phyloP scores from a whole-genome alignment of 2,113 vertebrate species.

The Pterocles burchelli region DNA sequence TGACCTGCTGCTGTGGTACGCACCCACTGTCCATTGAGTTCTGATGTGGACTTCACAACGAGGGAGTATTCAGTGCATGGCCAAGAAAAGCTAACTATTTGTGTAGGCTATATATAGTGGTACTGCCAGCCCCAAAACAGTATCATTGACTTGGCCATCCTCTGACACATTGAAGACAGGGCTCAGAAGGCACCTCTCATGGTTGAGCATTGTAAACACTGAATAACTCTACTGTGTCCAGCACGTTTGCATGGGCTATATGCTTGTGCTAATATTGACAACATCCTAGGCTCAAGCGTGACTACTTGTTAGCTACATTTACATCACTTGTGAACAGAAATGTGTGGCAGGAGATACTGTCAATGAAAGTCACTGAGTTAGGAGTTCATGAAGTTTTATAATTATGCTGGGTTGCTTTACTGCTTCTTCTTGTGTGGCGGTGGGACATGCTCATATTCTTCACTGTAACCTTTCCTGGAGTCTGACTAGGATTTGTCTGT shows the following conservation, averaged over 20 bases:
- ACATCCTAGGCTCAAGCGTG: background rate
- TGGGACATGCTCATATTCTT: background rate
- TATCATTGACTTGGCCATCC: rapidly evolving
- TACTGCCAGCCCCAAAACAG: background rate
- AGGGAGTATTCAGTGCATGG: background rate
- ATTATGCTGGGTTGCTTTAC: background rate
- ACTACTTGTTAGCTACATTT: background rate
- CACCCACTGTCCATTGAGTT: background rate
- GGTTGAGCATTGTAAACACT: background rate
- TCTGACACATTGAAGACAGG: background rate
- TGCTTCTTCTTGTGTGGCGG: background rate
- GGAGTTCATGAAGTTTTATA: background rate
- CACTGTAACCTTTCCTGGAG: background rate
- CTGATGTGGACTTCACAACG: background rate
- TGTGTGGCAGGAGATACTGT: background rate
- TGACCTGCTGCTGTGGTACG: background rate
- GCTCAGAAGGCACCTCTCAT: background rate
- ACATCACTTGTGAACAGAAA: background rate
- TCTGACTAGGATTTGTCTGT: background rate
- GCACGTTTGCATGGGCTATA: background rate
- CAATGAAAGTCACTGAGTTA: background rate
- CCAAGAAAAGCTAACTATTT: background rate
- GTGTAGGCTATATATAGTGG: background rate
- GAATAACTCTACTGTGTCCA: background rate
- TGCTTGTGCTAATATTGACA: background rate